Conservation (phyloP, 1,140 invertebrate genomes). For the Berghia stephanieae region DNA sequence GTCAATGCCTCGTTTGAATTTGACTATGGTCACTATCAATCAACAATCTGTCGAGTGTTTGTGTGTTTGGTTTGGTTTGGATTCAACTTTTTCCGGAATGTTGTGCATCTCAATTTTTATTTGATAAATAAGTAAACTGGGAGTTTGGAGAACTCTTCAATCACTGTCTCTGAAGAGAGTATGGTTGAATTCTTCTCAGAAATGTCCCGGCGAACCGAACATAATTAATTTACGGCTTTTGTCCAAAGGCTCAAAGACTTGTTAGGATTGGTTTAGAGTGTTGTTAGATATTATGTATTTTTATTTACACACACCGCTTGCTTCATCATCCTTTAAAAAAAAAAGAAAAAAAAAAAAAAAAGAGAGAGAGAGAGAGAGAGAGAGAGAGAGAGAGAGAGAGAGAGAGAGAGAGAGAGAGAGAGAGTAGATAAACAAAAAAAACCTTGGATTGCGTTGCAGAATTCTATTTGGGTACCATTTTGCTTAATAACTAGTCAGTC, state of each 20-base stretch:
- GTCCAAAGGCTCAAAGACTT: background rate
- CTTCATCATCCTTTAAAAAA: background rate
- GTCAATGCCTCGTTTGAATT: too few relatives aligned
- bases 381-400: conserved; percentile 18
- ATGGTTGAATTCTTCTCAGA: background rate
- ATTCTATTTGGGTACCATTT: too few relatives aligned
- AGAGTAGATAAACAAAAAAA: background rate
- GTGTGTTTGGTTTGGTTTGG: too few relatives aligned
- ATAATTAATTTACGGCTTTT: background rate
- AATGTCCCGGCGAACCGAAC: background rate
- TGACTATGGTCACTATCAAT: too few relatives aligned
- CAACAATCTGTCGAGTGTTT: too few relatives aligned
- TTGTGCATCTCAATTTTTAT: too few relatives aligned
- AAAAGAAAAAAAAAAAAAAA: background rate
- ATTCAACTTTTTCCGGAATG: too few relatives aligned
- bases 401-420: conserved; percentile 18
- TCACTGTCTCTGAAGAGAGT: too few relatives aligned
- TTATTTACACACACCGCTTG: background rate
- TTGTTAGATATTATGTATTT: background rate
- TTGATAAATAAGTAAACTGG: too few relatives aligned
- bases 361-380: conserved; percentile 22
- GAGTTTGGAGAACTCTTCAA: too few relatives aligned
- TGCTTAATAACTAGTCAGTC: too few relatives aligned
- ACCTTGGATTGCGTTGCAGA: too few relatives aligned
- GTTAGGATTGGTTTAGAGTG: background rate